Base-by-base conservation (phyloP, 2,888 invertebrate species). In the Ypsolopha scabrella region DNA sequence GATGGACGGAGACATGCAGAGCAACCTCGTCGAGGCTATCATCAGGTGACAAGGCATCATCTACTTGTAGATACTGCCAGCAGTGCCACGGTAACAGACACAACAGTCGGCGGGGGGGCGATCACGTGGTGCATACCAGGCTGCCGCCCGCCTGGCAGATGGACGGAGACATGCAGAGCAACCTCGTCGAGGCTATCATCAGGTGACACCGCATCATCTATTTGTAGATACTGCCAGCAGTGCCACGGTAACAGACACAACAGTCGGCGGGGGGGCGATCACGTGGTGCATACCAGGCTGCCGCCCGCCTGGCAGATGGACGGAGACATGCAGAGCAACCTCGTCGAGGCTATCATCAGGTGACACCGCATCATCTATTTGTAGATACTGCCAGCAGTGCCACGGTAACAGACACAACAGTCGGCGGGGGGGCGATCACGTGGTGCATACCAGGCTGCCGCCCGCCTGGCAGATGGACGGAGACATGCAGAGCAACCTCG, bases 291-390 rank as follows among this genome's bases (percentile, higher is more conserved):
- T 81, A 91, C 92, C 61, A 92, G 94, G 51, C 87, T 98, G 60
- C 93, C 94, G 45, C 92, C 92, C 54, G 93, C 97, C 53, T 96
- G 96, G 92, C 91, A 93, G 68, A 94, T 96, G 92, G 94, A 94
- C 69, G 88, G 92, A 10, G 97, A 97, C 79, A 94, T 95, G 89
- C 95, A 95, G 82, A 93, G 94, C 62, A 97, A 96, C 73, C 93
- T 97, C 75, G 94, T 98, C n/a, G 98, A 98, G 79, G 94, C 97
- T 33, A 94, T 98, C 64, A 93, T 98, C 64, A 95, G 94, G 95
- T 94, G 72, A 24, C n/a, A 24, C 24, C 24, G 4, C 24, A 24
- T 24, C 4, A 24, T 24, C 24, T 24, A 24, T 4, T 24, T 2
- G 4, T 24, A n/a, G 98, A 48, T 96, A 96, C 72, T 97, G 97